Evolutionary conservation across 2,113 vertebrate genomes (phyloP), one percentile per base, ranked within the genome.

Genomic region (Ciconia boyciana): DNA sequence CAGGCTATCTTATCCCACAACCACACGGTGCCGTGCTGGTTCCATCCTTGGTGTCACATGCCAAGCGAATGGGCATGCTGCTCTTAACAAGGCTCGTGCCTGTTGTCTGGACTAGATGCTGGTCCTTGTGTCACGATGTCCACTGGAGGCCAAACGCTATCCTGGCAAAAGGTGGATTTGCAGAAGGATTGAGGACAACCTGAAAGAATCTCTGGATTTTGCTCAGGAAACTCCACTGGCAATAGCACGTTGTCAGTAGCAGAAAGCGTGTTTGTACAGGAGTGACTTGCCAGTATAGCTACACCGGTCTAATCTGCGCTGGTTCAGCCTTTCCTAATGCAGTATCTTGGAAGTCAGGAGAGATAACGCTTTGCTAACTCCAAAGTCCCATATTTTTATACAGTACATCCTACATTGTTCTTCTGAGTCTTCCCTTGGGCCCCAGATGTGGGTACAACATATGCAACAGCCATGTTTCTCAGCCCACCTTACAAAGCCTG

Each of bases 301-400:
- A 48, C 12, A 0, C 36, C 15, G 28, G 31, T 44, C 52, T 65
- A 7, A 58, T 8, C 26, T 22, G 32, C 1, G 0, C 46, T 26
- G 7, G 18, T 43, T 43, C 44, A 46, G 31, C 70, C 62, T 52
- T 48, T 82, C 51, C 65, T 36, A 60, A 58, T 6, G 57, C 58
- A 36, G 36, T 3, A 36, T 14, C 43, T 31, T 11, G 14, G 68
- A 41, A 71, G 25, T 14, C 46, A 66, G 48, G 34, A 46, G 32
- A 36, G 12, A 28, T 1, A 78, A 82, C 0, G 0, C 43, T 49
- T 43, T 39, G 61, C 72, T 64, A 60, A 57, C 10, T 54, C 69
- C 60, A 6, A 46, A 79, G 31, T 65, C 68, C 49, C 51, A 4
- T 19, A 26, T 41, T 72, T 83, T 88, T 43, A 58, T 14, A 61